Percentiles rank a stretch among this genome's conserved stretches.
Evolutionary conservation across 2,113 vertebrate genomes (phyloP).

Genomic region (Ariopsis seemanni): DNA sequence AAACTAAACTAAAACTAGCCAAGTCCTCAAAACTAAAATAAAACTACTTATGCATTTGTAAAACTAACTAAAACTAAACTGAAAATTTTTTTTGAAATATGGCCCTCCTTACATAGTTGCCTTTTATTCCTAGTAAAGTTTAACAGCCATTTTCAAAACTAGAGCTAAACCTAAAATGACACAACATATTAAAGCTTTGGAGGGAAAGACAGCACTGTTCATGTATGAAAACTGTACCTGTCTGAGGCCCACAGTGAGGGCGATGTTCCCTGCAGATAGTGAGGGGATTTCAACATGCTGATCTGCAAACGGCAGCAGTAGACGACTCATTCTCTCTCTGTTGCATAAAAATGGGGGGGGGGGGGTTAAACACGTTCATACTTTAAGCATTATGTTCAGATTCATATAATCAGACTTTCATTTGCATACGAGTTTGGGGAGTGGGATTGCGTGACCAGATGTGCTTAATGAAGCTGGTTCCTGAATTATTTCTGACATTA

Average conservation of each 20-base stretch:
- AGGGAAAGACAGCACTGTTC: not conserved
- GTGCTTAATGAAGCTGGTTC: not conserved
- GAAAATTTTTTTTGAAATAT: too few relatives aligned
- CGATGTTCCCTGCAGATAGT: constrained; percentile 90
- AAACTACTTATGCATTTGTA: too few relatives aligned
- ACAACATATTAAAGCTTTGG: not conserved
- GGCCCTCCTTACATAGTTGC: not conserved
- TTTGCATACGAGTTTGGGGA: not conserved
- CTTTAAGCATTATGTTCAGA: too few relatives aligned
- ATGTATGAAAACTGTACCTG: constrained; percentile 69
- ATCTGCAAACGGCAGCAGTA: constrained; percentile 94
- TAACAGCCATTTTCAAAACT: too few relatives aligned
- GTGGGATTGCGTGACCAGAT: not conserved
- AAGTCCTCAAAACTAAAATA: too few relatives aligned
- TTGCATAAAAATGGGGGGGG: constrained; percentile 22
- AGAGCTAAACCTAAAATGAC: not conserved
- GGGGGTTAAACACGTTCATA: too few relatives aligned
- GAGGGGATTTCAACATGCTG: constrained; percentile 91
- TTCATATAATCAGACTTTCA: not conserved
- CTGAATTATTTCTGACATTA: not conserved
- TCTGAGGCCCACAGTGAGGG: constrained; percentile 90
- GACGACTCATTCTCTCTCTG: constrained; percentile 92
- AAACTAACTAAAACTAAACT: too few relatives aligned
- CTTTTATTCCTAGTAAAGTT: not conserved
- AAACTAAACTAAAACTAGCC: too few relatives aligned